phyloP scores from a whole-genome alignment of 2,888 invertebrate genomes.

The Lepidonotus clava region DNA sequence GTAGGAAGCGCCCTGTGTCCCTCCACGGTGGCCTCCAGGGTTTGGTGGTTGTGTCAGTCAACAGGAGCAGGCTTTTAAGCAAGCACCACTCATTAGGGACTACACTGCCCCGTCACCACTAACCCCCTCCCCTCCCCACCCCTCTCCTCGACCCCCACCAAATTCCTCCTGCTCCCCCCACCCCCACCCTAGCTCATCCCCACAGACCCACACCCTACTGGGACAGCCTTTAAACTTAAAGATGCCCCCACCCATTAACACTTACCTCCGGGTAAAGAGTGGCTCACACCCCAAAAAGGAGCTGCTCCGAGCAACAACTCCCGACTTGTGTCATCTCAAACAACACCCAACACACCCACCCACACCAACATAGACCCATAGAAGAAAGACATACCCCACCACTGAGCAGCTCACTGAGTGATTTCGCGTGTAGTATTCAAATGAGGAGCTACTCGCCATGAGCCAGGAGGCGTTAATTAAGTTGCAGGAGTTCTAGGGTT shows the following conservation, averaged over 20 bases:
- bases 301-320: too few species aligned
- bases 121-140: background rate
- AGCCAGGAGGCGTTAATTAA: slow-evolving; percentile 32
- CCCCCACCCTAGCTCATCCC: background rate
- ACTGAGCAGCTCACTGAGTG: too few species aligned
- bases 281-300: too few species aligned
- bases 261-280: too few species aligned
- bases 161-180: background rate
- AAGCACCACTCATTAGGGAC: too few species aligned
- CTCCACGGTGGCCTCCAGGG: background rate
- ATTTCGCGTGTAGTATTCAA: slow-evolving; percentile 41
- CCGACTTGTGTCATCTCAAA: background rate
- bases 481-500: background rate
- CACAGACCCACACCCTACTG: background rate
- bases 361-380: background rate
- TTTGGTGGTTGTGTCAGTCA: background rate
- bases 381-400: too few species aligned
- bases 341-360: background rate
- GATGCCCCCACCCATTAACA: background rate
- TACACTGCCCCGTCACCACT: background rate
- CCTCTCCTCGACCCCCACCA: background rate
- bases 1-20: background rate
- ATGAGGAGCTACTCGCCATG: slow-evolving; percentile 20
- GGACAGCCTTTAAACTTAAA: slow-evolving; percentile 6
- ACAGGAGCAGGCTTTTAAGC: background rate